Conservation (phyloP, 2,888 invertebrate species). For the Cryptophagus acutangulus region DNA sequence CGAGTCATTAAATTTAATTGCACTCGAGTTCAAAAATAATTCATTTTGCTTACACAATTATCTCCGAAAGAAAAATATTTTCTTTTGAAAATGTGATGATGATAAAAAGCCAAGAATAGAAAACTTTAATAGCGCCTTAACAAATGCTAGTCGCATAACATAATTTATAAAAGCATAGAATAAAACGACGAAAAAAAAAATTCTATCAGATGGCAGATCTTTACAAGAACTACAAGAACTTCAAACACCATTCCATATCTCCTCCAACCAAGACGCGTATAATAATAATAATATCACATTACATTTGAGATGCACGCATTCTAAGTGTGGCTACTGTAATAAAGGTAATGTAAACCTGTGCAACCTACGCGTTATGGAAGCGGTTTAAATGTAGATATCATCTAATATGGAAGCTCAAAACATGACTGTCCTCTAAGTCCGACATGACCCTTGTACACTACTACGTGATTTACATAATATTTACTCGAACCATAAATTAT, state of each 20-base stretch:
- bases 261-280: not conserved
- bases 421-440: slow-evolving; percentile 16
- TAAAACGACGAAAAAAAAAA: too few species aligned
- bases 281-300: slow-evolving; percentile 1
- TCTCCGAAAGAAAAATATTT: too few species aligned
- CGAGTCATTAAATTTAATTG: too few species aligned
- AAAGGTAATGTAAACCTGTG: slow-evolving; percentile 31
- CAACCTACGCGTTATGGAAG: slow-evolving; percentile 31
- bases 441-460: slow-evolving; percentile 1
- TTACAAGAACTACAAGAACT: too few species aligned
- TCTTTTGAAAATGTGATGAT: too few species aligned
- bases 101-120: too few species aligned
- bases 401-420: slow-evolving; percentile 28
- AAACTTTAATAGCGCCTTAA: too few species aligned
- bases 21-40: too few species aligned
- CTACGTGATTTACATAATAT: slow-evolving; percentile 2
- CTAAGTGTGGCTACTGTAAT: slow-evolving; percentile 32
- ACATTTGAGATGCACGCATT: slow-evolving; percentile 2
- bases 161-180: too few species aligned
- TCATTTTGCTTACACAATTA: too few species aligned
- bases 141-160: too few species aligned
- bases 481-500: too few species aligned
- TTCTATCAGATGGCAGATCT: slow-evolving; percentile 1
- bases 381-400: slow-evolving; percentile 32
- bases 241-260: not conserved